A percentile compares a stretch with the other conserved stretches of the same genome.
phyloP scores from a whole-genome alignment of 1,140 invertebrate genomes.

The Phthorimaea operculella region DNA sequence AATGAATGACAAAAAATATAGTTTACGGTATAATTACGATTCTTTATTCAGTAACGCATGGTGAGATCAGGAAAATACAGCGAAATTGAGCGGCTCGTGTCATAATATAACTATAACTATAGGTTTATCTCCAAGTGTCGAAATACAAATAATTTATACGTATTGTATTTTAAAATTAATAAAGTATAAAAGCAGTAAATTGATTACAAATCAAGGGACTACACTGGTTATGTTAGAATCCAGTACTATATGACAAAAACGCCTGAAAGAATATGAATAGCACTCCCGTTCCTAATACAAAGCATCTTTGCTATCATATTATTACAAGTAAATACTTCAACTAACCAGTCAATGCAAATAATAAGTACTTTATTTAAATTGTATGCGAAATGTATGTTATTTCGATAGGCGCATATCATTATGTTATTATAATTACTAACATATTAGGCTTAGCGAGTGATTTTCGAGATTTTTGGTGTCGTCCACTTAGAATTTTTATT shows the following conservation, averaged over 20 bases:
- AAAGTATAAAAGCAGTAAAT: too few species aligned
- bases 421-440: neutral
- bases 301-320: neutral
- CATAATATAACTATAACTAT: too few species aligned
- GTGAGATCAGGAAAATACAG: too few species aligned
- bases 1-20: too few species aligned
- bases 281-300: neutral
- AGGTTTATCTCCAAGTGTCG: too few species aligned
- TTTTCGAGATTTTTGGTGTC: constrained; percentile 13
- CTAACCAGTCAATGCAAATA: neutral
- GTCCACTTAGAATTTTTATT: constrained; percentile 20
- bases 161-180: too few species aligned
- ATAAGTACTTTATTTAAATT: constrained; percentile 1
- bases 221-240: too few species aligned
- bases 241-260: neutral
- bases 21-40: too few species aligned
- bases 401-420: constrained; percentile 31
- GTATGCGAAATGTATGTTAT: neutral
- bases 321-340: neutral
- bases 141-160: too few species aligned
- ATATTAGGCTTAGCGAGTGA: neutral
- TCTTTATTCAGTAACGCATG: too few species aligned
- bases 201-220: too few species aligned
- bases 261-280: neutral
- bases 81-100: too few species aligned